Base-by-base conservation (phyloP, 1,140 invertebrate species). In the Thaumatotibia leucotreta region DNA sequence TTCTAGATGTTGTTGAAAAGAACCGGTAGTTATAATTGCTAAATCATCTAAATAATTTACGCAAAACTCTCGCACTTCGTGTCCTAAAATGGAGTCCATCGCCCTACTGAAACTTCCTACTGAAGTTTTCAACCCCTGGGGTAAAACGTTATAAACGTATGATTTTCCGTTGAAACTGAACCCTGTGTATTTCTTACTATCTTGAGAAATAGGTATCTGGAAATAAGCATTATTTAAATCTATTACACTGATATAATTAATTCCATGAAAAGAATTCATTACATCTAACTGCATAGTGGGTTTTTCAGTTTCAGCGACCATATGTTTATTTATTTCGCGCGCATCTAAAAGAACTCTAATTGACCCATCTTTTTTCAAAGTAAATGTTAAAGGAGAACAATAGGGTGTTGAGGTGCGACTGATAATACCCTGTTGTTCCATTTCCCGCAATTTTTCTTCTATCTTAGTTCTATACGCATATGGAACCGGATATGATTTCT, bases 221-320 rank as follows among this genome's bases (percentile, higher is more conserved):
- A 84, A 86, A 64, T 89, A 89, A 3, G 75, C 78, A 45, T 74
- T 76, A 9, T 72, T 75, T 45, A 87, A 66, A 66, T 87, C 84
- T 1, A 86, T 66, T 4, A 71, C 72, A 5, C 77, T 76, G 23
- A 87, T 74, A 66, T 62, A 80, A 27, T 75, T 73, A 6, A 45
- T 63, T 4, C 68, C 69, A 50, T 74, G 33, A 67, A 77, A 80
- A 4, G 67, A 63, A 61, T 77, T 75, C 29, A 85, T 54, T 4
- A 88, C 31, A 62, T 84, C 82, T 29, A 75, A 63, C 33, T 76
- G 73, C n/a, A 75, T 27, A 0, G 76, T 66, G 1, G 78, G 76
- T 14, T 68, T 39, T 50, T 83, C 81, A 8, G 74, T 61, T 31
- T 85, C 82, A 1, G 75, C 29, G 29, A 77, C 50, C 67, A 86